These are phyloP conservation scores for Nephrocerus scutellatus DNA, from an alignment of 2,888 invertebrate species.

Conservation along the genomic window DNA sequence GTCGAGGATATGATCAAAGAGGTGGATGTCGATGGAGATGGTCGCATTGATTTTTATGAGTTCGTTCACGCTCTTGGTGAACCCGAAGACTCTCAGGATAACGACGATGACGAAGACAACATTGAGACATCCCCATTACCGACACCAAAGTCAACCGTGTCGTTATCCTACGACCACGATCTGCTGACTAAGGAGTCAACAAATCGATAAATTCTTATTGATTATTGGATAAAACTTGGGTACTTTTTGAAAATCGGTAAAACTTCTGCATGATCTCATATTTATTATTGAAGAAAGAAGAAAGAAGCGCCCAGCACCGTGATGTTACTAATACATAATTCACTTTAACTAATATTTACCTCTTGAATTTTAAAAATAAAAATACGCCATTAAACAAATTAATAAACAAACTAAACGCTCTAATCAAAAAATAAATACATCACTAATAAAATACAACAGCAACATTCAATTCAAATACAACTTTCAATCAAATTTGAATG, in stretches of 20 bases:
- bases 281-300: slow-evolving; percentile 8
- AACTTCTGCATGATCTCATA: slow-evolving; percentile 16
- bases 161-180: slow-evolving; percentile 35
- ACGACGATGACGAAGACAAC: slow-evolving; percentile 65
- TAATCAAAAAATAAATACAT: slow-evolving; percentile 11
- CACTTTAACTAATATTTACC: slow-evolving; percentile 18
- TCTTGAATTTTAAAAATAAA: slow-evolving; percentile 10
- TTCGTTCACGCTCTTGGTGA: slow-evolving; percentile 75
- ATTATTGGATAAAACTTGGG: too few relatives aligned
- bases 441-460: slow-evolving; percentile 1
- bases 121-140: slow-evolving; percentile 48
- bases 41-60: slow-evolving; percentile 89
- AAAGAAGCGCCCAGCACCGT: too few relatives aligned
- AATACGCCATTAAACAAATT: slow-evolving; percentile 14
- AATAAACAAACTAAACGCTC: slow-evolving; percentile 8
- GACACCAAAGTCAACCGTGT: slow-evolving; percentile 41
- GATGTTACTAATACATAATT: slow-evolving; percentile 8
- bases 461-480: not conserved
- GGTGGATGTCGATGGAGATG: slow-evolving; percentile 91
- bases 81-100: slow-evolving; percentile 71
- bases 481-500: too few relatives aligned
- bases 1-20: slow-evolving; percentile 96
- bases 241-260: too few relatives aligned
- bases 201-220: too few relatives aligned
- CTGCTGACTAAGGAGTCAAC: slow-evolving; percentile 13